phyloP scores from a whole-genome alignment of 1,140 invertebrate genomes.

The Helicorthomorpha holstii region DNA sequence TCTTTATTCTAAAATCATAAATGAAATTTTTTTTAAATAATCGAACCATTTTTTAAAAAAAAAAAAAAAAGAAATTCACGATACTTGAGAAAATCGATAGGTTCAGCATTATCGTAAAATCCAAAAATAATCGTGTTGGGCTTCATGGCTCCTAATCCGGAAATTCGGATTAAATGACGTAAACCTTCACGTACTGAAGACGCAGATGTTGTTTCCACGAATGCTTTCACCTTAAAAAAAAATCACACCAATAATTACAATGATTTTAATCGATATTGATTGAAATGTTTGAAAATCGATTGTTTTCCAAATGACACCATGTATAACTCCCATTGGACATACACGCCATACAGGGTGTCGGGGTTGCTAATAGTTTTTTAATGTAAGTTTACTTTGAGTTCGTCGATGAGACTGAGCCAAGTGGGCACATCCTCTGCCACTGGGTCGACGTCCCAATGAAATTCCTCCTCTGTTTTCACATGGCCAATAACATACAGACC shows the following conservation, averaged over 20 bases:
- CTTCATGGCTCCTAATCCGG: slow-evolving; percentile 96
- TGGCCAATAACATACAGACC: slow-evolving; percentile 90
- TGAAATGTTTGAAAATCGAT: background rate
- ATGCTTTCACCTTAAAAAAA: slow-evolving; percentile 90
- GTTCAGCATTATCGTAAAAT: slow-evolving; percentile 62
- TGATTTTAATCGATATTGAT: background rate
- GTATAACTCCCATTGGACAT: no score
- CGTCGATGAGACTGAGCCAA: slow-evolving; percentile 75
- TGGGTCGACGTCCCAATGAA: slow-evolving; percentile 37
- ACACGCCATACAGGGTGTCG: no score
- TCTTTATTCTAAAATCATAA: background rate
- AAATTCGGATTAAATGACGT: slow-evolving; percentile 75
- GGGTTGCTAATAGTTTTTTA: slow-evolving; percentile 6
- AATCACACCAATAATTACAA: slow-evolving; percentile 6
- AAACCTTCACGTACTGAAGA: slow-evolving; percentile 68
- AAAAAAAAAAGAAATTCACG: background rate
- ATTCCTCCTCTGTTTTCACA: slow-evolving; percentile 43
- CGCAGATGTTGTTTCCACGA: slow-evolving; percentile 85
- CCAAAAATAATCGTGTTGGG: slow-evolving; percentile 80
- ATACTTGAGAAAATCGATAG: slow-evolving; percentile 36
- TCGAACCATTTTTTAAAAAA: background rate
- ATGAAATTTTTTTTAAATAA: background rate
- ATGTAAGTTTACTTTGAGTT: slow-evolving; percentile 62
- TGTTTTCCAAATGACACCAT: no score
- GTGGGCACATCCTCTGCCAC: slow-evolving; percentile 55